These are phyloP conservation scores for Corydoras sp. DNA, from an alignment of 2,113 vertebrate species.

Conservation along the genomic window DNA sequence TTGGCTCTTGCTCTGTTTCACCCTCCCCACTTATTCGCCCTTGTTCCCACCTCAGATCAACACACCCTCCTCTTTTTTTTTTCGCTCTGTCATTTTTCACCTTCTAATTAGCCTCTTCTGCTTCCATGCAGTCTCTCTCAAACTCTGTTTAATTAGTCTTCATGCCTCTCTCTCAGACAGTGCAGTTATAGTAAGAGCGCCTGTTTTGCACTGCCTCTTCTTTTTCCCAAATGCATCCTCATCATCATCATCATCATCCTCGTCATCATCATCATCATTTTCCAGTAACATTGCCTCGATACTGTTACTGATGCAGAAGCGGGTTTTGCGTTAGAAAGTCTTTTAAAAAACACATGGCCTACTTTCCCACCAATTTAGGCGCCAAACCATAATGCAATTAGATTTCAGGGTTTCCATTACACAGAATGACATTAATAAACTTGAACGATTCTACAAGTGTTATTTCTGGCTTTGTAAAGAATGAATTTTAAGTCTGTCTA, in stretches of 20 bases:
- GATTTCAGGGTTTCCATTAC: not conserved
- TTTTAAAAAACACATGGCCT: not conserved
- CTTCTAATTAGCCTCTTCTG: constrained; percentile 62
- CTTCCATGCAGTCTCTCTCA: constrained; percentile 45
- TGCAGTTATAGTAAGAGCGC: not conserved
- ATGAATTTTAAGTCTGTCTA: not conserved
- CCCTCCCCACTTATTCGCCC: constrained; percentile 46
- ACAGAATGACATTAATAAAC: not conserved
- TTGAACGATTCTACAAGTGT: not conserved
- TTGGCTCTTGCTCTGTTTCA: constrained; percentile 55
- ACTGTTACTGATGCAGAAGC: not conserved
- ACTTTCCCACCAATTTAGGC: not conserved
- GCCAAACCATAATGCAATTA: not conserved
- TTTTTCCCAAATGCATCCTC: not conserved
- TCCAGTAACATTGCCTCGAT: not conserved
- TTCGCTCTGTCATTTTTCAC: constrained; percentile 55
- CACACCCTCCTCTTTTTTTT: constrained; percentile 42
- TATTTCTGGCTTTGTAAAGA: not conserved
- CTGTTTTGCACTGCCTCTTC: not conserved
- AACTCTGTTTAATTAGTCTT: constrained; percentile 36
- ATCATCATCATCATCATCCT: not conserved
- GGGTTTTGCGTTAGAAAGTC: not conserved
- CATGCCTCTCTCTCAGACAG: constrained; percentile 18
- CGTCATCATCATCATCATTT: not conserved
- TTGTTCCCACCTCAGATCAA: constrained; percentile 27